Evolutionary conservation across 2,113 vertebrate species (phyloP).

Genomic region (Ictalurus furcatus): DNA sequence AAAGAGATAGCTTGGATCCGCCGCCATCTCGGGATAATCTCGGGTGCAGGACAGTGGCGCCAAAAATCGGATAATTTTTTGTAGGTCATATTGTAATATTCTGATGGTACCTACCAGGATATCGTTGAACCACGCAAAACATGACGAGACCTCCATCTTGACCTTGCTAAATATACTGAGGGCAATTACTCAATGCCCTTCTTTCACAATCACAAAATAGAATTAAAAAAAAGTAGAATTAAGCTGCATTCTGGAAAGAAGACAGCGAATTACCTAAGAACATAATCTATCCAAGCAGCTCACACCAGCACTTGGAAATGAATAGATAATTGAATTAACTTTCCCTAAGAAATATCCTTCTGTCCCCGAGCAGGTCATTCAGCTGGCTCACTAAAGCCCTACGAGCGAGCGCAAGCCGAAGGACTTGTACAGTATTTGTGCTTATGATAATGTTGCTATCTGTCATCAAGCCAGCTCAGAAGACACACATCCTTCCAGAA

Average conservation of each 20-base stretch:
- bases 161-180: not conserved
- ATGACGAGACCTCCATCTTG: not conserved
- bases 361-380: slow-evolving; percentile 44
- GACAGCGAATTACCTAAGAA: slow-evolving; percentile 9
- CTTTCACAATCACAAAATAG: too few species aligned
- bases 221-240: not conserved
- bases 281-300: slow-evolving; percentile 22
- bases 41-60: not conserved
- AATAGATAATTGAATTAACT: slow-evolving; percentile 40
- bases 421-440: slow-evolving; percentile 19
- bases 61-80: not conserved
- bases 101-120: not conserved
- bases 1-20: not conserved
- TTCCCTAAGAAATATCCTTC: slow-evolving; percentile 51
- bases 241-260: slow-evolving; percentile 7
- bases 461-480: slow-evolving; percentile 17
- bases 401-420: slow-evolving; percentile 32
- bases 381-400: slow-evolving; percentile 41
- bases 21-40: not conserved
- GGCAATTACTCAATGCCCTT: not conserved
- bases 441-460: slow-evolving; percentile 24
- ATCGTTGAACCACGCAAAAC: not conserved
- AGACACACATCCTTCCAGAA: slow-evolving; percentile 17
- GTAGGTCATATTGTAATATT: not conserved
- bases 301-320: slow-evolving; percentile 27